These are phyloP conservation scores for Mesembrinibis cayennensis DNA, from an alignment of 2,113 vertebrate species.

Conservation along the genomic window DNA sequence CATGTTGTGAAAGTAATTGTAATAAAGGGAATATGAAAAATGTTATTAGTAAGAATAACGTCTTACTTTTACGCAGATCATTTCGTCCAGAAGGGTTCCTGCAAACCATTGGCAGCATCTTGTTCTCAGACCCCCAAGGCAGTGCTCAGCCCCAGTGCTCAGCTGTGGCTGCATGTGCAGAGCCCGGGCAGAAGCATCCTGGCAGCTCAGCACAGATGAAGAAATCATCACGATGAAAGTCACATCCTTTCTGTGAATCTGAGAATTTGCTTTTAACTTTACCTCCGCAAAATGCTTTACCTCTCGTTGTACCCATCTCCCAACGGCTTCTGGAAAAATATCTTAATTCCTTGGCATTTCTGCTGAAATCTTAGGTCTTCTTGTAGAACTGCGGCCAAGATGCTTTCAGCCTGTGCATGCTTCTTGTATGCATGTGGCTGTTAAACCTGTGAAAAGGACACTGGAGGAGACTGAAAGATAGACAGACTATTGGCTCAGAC, in stretches of 20 bases:
- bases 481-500: background rate
- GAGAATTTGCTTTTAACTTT: background rate
- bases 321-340: background rate
- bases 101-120: background rate
- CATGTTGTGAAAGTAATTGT: slow-evolving; percentile 12
- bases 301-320: background rate
- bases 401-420: background rate
- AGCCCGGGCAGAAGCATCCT: background rate
- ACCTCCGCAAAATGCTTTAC: background rate
- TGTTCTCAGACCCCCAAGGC: background rate
- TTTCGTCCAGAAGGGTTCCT: background rate
- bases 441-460: background rate
- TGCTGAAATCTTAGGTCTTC: background rate
- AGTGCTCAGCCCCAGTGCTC: background rate
- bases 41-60: slow-evolving; percentile 30
- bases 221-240: background rate
- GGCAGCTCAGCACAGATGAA: background rate
- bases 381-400: background rate
- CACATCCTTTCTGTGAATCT: background rate
- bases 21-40: slow-evolving; percentile 36
- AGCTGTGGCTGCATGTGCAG: background rate
- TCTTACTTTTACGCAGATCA: background rate
- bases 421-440: background rate
- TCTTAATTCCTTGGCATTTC: background rate
- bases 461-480: background rate